A percentile compares a stretch with the other conserved stretches of the same genome.
phyloP scores from a whole-genome alignment of 2,797 vertebrate species.

The Oryzias sinensis region DNA sequence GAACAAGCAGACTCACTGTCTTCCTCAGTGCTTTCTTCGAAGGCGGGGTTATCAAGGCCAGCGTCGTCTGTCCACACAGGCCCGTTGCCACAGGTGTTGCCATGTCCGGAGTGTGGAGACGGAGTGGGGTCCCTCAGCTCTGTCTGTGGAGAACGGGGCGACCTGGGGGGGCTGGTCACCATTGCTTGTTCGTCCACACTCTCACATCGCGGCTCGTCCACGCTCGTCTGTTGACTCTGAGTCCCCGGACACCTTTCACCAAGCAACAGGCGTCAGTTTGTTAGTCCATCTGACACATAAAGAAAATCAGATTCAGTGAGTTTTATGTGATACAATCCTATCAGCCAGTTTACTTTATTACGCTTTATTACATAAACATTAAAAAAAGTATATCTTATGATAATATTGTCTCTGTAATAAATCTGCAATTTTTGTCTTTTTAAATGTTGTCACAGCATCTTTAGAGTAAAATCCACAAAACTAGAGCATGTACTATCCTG shows the following conservation, averaged over 20 bases:
- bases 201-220: conserved; percentile 80
- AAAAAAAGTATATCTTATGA: too few relatives aligned
- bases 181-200: conserved; percentile 76
- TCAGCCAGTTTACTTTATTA: background rate
- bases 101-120: conserved; percentile 69
- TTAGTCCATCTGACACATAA: conserved; percentile 54
- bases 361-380: background rate
- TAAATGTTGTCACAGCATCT: too few relatives aligned
- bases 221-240: conserved; percentile 81
- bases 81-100: conserved; percentile 64
- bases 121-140: conserved; percentile 79
- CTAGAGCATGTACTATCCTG: too few relatives aligned
- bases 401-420: too few relatives aligned
- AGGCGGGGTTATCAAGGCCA: conserved; percentile 90
- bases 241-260: conserved; percentile 90
- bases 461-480: too few relatives aligned
- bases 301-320: conserved; percentile 48
- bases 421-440: too few relatives aligned
- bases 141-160: conserved; percentile 76
- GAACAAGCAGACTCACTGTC: conserved; percentile 82
- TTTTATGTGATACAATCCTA: conserved; percentile 3
- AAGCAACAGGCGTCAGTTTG: conserved; percentile 56
- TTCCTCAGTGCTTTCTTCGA: conserved; percentile 87
- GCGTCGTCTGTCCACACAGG: conserved; percentile 85
- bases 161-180: conserved; percentile 77